Base-by-base conservation (phyloP, 2,113 vertebrate genomes). In the Urocynchramus pylzowi region DNA sequence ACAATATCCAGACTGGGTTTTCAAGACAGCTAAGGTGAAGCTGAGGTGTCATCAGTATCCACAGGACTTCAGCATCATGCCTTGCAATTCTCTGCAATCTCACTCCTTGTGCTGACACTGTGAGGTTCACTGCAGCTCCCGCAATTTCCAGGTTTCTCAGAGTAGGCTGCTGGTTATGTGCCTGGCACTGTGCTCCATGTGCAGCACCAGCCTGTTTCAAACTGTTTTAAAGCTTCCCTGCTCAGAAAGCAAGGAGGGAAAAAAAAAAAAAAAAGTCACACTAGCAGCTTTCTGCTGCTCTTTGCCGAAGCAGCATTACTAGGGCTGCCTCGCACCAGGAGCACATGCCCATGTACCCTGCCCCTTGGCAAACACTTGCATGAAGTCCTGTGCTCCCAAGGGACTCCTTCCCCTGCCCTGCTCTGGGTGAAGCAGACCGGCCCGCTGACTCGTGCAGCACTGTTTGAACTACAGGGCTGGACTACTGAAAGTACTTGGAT, bases 381-480 rank as follows among this genome's bases (percentile, higher is more conserved):
- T 10, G 49, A 49, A 64, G 67, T 18, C 54, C 22, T 5, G 2
- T 52, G 54, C 49, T 86, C 53, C 70, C 52, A 31, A 47, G 56
- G 49, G 44, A 41, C 35, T 41, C 50, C 35, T 65, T 17, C 33
- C 28, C 6, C 1, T 41, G 41, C 20, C 7, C 61, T 5, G 8
- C 60, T 30, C 56, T 7, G 33, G 63, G 59, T 4, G 45, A 53
- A 74, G 84, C 77, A 57, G 81, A 60, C 45, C 56, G 61, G 74
- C 47, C 28, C 1, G 0, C 30, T 67, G 68, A 45, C n/a, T 57
- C 4, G 6, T 14, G 23, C 7, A 0, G 76, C 5, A 1, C 19
- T 35, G 24, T 57, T 35, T 45, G 73, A 67, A 78, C 16, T 37
- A 42, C 11, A 4, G 57, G 6, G 23, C 30, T 70, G 11, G 10